Evolutionary conservation across 2,888 invertebrate species (phyloP).

Genomic region (Drosophila sordidula): DNA sequence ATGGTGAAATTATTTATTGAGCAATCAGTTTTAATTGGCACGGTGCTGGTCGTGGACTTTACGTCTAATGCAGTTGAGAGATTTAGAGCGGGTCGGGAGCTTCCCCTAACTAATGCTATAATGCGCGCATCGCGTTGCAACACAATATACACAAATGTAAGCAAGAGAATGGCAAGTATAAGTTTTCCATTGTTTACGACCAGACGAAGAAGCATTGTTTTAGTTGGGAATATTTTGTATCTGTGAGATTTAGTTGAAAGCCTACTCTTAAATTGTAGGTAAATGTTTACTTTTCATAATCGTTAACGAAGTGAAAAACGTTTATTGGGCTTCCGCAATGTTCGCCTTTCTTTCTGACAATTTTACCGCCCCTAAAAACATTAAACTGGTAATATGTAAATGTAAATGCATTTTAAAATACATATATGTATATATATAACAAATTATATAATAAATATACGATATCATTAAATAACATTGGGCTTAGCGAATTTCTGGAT

Average conservation of each 20-base stretch:
- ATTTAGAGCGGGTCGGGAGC: background rate
- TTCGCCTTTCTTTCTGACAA: too few species aligned
- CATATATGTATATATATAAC: too few species aligned
- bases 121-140: background rate
- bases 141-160: constrained; percentile 7
- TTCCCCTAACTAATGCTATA: background rate
- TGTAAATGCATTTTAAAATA: too few species aligned
- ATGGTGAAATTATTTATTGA: constrained; percentile 5
- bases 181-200: constrained; percentile 2
- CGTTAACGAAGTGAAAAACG: too few species aligned
- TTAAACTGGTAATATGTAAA: too few species aligned
- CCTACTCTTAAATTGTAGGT: background rate
- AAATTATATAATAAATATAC: too few species aligned
- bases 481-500: too few species aligned
- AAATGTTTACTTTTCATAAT: background rate
- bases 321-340: too few species aligned
- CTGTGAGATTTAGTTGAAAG: background rate
- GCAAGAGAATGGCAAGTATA: background rate
- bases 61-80: background rate
- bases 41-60: background rate
- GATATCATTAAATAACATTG: too few species aligned
- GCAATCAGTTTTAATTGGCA: background rate
- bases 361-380: too few species aligned
- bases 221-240: background rate
- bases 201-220: constrained; percentile 8